Conservation (phyloP, 2,888 invertebrate species). For the Myopa tessellatipennis region DNA sequence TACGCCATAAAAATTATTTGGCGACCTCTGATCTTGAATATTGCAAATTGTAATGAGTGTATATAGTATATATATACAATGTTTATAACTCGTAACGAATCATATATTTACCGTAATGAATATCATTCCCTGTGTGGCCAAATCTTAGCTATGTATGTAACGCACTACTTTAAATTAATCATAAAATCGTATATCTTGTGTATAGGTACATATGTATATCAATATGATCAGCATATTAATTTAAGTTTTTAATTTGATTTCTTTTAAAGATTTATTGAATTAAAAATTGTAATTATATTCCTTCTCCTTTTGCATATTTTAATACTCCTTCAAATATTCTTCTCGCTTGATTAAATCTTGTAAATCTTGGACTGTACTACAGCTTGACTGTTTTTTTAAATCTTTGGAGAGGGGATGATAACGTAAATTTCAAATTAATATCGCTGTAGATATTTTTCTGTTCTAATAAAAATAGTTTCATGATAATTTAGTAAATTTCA, state of each 20-base stretch:
- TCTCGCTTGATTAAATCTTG: not conserved
- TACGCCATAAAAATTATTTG: too few relatives aligned
- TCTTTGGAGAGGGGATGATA: conserved; percentile 65
- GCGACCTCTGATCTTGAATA: too few relatives aligned
- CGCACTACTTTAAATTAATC: too few relatives aligned
- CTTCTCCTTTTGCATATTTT: not conserved
- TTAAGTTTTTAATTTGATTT: not conserved
- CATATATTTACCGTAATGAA: too few relatives aligned
- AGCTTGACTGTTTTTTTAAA: not conserved
- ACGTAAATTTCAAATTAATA: conserved; percentile 48
- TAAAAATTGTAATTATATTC: not conserved
- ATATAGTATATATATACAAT: too few relatives aligned
- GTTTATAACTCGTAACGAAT: too few relatives aligned
- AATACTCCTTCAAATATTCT: not conserved
- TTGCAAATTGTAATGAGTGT: too few relatives aligned
- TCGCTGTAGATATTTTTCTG: conserved; percentile 30
- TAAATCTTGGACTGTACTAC: not conserved
- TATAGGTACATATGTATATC: too few relatives aligned
- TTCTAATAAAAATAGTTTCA: conserved; percentile 32
- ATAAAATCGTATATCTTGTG: too few relatives aligned
- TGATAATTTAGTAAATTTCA: conserved; percentile 38
- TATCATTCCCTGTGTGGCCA: too few relatives aligned
- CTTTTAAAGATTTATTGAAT: not conserved
- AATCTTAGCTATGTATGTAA: too few relatives aligned
- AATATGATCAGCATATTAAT: too few relatives aligned